Evolutionary conservation across 2,113 vertebrate species (phyloP), one percentile per base, ranked within the genome.

Genomic region (Cryptotis parvus): DNA sequence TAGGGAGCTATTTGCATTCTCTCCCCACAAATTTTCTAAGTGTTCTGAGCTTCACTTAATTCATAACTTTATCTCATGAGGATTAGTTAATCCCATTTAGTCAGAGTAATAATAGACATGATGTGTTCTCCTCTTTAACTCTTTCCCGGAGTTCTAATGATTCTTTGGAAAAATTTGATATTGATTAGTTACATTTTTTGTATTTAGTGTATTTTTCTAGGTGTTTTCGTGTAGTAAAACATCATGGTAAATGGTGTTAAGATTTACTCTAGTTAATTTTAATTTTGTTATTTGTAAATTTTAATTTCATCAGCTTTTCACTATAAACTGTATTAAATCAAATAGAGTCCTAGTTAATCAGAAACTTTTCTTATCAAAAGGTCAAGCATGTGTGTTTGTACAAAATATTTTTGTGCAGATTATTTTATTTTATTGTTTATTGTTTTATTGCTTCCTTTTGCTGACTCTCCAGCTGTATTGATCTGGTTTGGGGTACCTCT

Each of bases 1-100:
- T 99, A 99, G 96, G 93, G 95, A 98, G 96, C 96, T 94, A 98
- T 99, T 99, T 99, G 98, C 98, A 98, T 99, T 98, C 97, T 98
- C 97, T 98, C 97, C 97, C 91, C 96, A 97, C 97, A 98, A 98
- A 98, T 97, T 97, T 98, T 98, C 97, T 96, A 97, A 97, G 94
- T 97, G 82, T 97, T 97, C 96, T 97, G 97, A 97, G 95, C 94
- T 95, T 97, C 96, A 97, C 96, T 98, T 98, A 97, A 98, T 97
- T 96, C 84, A 81, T 97, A 97, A 97, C 92, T 97, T 97, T 97
- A 92, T 97, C 98, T 98, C 97, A 75, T 94, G 98, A 98, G 98
- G 61, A 90, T 96, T 98, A 92, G 97, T 97, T 98, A 98, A 98
- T 98, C 96, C 97, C 94, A 94, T 93, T 98, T 97, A 98, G 97